Conservation (phyloP, 2,797 vertebrate species). For the Hoplostethus atlanticus region DNA sequence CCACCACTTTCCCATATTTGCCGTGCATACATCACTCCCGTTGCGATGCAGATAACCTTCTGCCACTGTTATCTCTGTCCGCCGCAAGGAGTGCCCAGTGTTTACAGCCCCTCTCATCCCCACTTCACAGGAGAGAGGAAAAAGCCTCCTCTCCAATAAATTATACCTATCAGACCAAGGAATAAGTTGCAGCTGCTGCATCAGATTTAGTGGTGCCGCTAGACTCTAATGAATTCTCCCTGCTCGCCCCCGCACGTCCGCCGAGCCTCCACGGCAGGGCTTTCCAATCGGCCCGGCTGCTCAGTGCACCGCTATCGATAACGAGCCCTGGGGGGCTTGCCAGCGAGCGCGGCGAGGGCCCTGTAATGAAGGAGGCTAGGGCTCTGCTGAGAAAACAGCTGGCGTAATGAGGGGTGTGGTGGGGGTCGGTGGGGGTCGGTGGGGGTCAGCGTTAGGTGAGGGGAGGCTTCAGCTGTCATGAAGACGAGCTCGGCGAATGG, state of each 20-base stretch:
- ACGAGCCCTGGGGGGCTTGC: conserved; percentile 68
- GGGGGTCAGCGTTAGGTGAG: conserved; percentile 44
- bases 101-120: conserved; percentile 67
- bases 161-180: conserved; percentile 59
- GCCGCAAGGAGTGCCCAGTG: conserved; percentile 48
- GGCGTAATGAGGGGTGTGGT: conserved; percentile 63
- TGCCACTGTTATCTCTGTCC: conserved; percentile 62
- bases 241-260: conserved; percentile 43
- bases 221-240: conserved; percentile 72
- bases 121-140: conserved; percentile 55
- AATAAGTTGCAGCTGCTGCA: conserved; percentile 61
- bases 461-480: conserved; percentile 4
- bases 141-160: conserved; percentile 64
- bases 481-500: conserved; percentile 9
- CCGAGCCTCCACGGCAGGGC: conserved; percentile 37
- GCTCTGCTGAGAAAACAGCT: conserved; percentile 54
- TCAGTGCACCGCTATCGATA: conserved; percentile 69
- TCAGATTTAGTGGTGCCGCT: conserved; percentile 67
- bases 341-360: conserved; percentile 30
- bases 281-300: conserved; percentile 56
- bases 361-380: conserved; percentile 67
- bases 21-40: conserved; percentile 63
- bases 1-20: conserved; percentile 40
- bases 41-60: conserved; percentile 64
- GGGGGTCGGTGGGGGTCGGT: conserved; percentile 35